Base-by-base conservation (phyloP, 92 coral and sea anemone genomes). In the Phenganax marumi region DNA sequence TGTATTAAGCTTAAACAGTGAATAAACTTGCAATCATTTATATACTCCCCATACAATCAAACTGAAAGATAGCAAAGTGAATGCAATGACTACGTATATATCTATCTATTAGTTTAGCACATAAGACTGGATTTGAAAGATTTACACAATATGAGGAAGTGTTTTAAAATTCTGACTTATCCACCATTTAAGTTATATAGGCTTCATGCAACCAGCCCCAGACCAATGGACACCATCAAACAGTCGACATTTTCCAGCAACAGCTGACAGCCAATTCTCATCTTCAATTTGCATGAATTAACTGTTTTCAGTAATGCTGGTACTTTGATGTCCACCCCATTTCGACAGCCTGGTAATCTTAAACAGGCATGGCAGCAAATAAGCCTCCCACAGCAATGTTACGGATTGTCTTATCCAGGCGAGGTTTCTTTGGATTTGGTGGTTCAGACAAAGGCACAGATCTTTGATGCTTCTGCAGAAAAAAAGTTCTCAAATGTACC, bases 391-490 rank as follows among this genome's bases (percentile, higher is more conserved):
- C 64, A 39, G 93, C 62, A 0, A 97, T 84, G 50, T 95, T 89
- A 80, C 97, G 89, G 18, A 87, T 25, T 33, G 89, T 89, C 70
- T 93, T 84, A 74, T 95, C 98, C 66, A 95, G 89, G 70, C 90
- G 88, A 43, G 97, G 97, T 77, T 90, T 89, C 86, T 95, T 95
- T 64, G 98, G 88, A n/a, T 90, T 89, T 46, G 97, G 97, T 8
- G 87, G 85, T 12, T 95, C 98, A 23, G 86, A 73, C 75, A 86
- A 56, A 16, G 98, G 91, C 57, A 84, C 81, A 0, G 96, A 84
- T 18, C 97, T 91, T 25, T 87, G 93, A 52, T 91, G 72, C 84
- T 88, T 95, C 98, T 95, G 88, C 23, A 89, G 83, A 52, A 53
- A 70, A 76, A 47, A 50, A 77, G 49, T 33, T 33, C 43, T 33